These are phyloP conservation scores for Eledona agricola DNA, from an alignment of 2,888 invertebrate species.

Conservation along the genomic window DNA sequence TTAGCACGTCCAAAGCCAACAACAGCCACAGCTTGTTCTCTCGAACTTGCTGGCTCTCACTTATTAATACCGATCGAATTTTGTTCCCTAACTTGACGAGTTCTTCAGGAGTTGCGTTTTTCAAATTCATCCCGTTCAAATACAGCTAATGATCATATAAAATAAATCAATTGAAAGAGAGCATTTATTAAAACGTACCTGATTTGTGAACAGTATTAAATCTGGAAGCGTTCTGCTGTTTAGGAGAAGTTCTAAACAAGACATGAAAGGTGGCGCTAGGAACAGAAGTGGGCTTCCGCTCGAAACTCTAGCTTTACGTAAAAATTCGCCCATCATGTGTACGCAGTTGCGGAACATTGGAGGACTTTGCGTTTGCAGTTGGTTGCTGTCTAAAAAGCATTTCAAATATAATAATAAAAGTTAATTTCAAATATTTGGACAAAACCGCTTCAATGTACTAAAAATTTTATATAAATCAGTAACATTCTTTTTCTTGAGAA, in stretches of 20 bases:
- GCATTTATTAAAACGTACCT: slow-evolving; percentile 54
- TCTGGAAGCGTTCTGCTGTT: slow-evolving; percentile 57
- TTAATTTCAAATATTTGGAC: no score
- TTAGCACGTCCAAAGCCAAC: slow-evolving; percentile 60
- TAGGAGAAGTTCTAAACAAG: slow-evolving; percentile 60
- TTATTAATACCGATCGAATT: slow-evolving; percentile 55
- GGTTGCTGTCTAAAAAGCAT: slow-evolving; percentile 41
- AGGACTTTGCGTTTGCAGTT: slow-evolving; percentile 46
- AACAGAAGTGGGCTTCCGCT: slow-evolving; percentile 50
- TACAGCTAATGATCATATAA: slow-evolving; percentile 54
- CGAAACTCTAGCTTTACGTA: slow-evolving; percentile 52
- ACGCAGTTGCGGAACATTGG: slow-evolving; percentile 58
- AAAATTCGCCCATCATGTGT: slow-evolving; percentile 59
- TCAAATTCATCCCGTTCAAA: slow-evolving; percentile 56
- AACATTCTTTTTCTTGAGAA: no score
- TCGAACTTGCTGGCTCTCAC: slow-evolving; percentile 54
- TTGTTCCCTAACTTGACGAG: slow-evolving; percentile 55
- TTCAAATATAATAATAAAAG: no score
- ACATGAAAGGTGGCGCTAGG: slow-evolving; percentile 55
- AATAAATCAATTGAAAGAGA: background rate
- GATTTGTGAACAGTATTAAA: slow-evolving; percentile 59
- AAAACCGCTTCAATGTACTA: no score
- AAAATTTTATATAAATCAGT: no score
- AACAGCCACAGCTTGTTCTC: slow-evolving; percentile 59
- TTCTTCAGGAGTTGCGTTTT: slow-evolving; percentile 48